Percentiles rank a stretch among this genome's conserved stretches.
phyloP scores from a whole-genome alignment of 2,888 invertebrate genomes.

The Abrostola triplasia region DNA sequence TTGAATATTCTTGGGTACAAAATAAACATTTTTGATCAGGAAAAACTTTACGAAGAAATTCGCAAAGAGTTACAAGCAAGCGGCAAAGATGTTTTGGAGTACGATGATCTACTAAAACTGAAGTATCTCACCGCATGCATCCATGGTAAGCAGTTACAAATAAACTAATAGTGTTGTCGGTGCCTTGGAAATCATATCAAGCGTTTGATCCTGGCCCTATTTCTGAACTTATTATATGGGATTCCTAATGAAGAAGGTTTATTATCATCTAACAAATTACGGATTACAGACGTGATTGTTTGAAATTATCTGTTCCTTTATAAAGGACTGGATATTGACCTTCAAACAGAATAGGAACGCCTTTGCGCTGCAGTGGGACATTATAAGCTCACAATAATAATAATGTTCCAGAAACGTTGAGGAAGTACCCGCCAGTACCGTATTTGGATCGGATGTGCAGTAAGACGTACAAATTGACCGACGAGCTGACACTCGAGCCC shows the following conservation, averaged over 20 bases:
- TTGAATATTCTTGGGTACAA: constrained; percentile 1
- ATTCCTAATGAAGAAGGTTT: neutral
- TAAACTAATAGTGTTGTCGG: neutral
- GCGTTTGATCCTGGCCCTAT: no score
- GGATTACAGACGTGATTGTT: no score
- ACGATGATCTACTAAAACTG: constrained; percentile 73
- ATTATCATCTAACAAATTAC: neutral
- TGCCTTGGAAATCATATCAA: no score
- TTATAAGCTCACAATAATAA: no score
- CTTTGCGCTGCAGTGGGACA: no score
- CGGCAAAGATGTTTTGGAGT: constrained; percentile 71
- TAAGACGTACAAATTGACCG: constrained; percentile 66
- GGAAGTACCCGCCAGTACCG: constrained; percentile 71
- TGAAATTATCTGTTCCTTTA: no score
- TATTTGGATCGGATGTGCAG: constrained; percentile 73
- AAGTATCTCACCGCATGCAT: constrained; percentile 75
- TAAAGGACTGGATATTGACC: no score
- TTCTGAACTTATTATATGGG: neutral
- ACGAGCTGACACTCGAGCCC: constrained; percentile 67
- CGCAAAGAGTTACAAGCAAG: constrained; percentile 63
- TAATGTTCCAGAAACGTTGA: constrained; percentile 72
- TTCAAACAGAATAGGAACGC: no score
- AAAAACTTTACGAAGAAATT: constrained; percentile 73
- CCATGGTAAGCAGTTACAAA: constrained; percentile 61
- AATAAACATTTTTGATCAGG: constrained; percentile 58